Percentiles rank a stretch among this genome's conserved stretches.
Conservation (phyloP, 2,113 vertebrate genomes). For the Progne subis region DNA sequence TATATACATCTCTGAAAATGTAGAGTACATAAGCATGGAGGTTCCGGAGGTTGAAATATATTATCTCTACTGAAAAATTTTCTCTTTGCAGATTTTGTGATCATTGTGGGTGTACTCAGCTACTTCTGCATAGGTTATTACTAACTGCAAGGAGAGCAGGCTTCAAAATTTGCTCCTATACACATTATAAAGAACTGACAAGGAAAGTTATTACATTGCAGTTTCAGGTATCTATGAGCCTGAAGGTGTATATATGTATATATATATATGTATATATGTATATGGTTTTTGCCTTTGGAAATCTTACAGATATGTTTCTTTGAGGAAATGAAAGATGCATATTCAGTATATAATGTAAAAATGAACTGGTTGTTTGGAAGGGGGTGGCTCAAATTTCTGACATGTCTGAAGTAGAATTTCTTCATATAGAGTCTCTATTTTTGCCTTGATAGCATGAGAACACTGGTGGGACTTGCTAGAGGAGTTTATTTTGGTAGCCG, state of each 20-base stretch:
- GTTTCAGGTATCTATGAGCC: neutral
- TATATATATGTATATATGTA: neutral
- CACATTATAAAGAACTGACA: neutral
- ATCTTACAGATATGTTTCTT: neutral
- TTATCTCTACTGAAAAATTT: neutral
- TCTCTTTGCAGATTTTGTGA: neutral
- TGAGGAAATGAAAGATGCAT: neutral
- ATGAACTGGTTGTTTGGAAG: neutral
- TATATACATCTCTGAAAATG: neutral
- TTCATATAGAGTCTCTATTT: constrained; percentile 21
- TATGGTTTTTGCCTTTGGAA: neutral
- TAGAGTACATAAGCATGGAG: neutral
- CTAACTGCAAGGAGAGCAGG: neutral
- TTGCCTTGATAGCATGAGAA: constrained; percentile 9
- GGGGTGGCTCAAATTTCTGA: neutral
- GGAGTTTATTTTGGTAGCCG: constrained; percentile 8
- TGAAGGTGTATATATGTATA: neutral
- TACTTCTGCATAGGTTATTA: neutral
- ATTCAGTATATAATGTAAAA: neutral
- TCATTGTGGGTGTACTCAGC: neutral
- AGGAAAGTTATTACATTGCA: neutral
- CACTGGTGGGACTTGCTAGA: neutral
- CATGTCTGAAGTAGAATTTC: constrained; percentile 1
- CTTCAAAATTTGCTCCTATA: neutral
- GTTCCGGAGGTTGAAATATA: neutral